A percentile compares a stretch with the other conserved stretches of the same genome.
Conservation (phyloP, 2,888 invertebrate genomes). For the Cinara cedri region DNA sequence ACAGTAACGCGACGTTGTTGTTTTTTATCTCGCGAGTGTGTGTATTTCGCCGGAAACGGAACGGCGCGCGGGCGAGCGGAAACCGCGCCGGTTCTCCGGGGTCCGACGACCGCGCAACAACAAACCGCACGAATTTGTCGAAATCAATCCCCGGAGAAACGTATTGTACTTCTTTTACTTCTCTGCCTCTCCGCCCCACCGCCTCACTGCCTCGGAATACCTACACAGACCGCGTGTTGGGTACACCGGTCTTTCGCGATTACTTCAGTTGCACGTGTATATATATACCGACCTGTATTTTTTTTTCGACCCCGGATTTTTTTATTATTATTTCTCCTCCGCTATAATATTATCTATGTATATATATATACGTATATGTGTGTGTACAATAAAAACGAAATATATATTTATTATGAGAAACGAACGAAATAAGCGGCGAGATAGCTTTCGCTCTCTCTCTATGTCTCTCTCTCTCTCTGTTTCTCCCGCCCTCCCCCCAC, state of each 20-base stretch:
- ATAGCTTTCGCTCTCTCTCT: too few relatives aligned
- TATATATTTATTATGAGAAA: neutral
- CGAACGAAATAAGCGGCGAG: too few relatives aligned
- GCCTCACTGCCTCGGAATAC: too few relatives aligned
- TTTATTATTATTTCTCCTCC: too few relatives aligned
- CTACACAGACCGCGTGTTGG: too few relatives aligned
- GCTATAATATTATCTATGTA: too few relatives aligned
- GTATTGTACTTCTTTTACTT: too few relatives aligned
- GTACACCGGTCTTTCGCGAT: neutral
- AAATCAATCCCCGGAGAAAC: neutral
- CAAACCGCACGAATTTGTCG: neutral
- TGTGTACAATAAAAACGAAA: neutral
- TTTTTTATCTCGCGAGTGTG: conserved; percentile 4
- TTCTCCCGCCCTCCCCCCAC: too few relatives aligned
- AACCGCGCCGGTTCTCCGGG: neutral
- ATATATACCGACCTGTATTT: neutral
- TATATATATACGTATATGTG: too few relatives aligned
- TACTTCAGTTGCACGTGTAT: neutral
- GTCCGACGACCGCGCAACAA: neutral
- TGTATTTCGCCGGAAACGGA: neutral
- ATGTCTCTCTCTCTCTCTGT: too few relatives aligned
- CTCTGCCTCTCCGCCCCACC: too few relatives aligned
- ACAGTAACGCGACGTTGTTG: neutral
- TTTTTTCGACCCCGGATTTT: too few relatives aligned
- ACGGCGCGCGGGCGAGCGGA: neutral